Evolutionary conservation across 2,797 vertebrate genomes (phyloP).

Genomic region (Gymnodraco acuticeps): DNA sequence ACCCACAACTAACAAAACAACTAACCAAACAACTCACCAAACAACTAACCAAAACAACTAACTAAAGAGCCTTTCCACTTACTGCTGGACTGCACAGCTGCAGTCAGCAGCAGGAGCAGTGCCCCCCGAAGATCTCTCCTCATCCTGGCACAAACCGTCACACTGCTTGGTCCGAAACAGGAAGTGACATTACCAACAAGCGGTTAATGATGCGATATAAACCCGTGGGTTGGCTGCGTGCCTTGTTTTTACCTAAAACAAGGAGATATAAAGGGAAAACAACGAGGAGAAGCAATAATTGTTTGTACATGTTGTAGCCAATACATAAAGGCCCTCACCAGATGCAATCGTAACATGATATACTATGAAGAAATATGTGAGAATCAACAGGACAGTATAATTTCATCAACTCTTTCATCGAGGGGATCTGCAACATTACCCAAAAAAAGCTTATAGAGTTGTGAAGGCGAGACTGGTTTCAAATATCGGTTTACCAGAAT

Average conservation of each 20-base stretch:
- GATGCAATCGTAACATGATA: background rate
- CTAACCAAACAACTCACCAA: background rate
- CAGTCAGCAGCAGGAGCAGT: conserved; percentile 67
- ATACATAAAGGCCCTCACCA: conserved; percentile 4
- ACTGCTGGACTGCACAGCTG: conserved; percentile 61
- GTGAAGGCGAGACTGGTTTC: background rate
- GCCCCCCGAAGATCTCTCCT: conserved; percentile 24
- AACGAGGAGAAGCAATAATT: conserved; percentile 34
- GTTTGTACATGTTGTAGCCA: conserved; percentile 17
- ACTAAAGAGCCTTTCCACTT: conserved; percentile 41
- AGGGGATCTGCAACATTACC: background rate
- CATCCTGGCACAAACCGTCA: conserved; percentile 62
- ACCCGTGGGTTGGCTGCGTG: background rate
- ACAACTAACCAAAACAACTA: too few species aligned
- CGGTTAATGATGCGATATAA: conserved; percentile 22
- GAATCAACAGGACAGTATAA: background rate
- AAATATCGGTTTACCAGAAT: conserved; percentile 5
- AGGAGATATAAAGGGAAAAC: conserved; percentile 69
- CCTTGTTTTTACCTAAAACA: conserved; percentile 81
- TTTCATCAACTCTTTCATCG: background rate
- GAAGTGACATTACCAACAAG: conserved; percentile 30
- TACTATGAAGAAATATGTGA: background rate
- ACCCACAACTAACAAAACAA: background rate
- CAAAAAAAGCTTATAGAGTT: background rate
- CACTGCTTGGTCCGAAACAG: conserved; percentile 19